Evolutionary conservation across 1,140 invertebrate genomes (phyloP).

Genomic region (Hormaphis cornu): DNA sequence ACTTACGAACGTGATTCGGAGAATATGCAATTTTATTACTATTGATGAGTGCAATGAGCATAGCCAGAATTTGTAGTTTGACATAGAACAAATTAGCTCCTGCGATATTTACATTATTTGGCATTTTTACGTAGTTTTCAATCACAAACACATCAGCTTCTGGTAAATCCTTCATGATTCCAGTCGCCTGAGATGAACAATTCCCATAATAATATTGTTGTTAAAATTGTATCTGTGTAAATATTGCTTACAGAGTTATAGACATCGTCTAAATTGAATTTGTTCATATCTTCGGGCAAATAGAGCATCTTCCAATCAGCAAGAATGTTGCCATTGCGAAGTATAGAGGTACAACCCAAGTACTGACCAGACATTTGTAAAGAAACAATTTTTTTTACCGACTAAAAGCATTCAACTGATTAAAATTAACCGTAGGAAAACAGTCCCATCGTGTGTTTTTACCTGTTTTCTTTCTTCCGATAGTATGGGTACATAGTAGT

Average conservation of each 20-base stretch:
- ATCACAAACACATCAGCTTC: constrained; percentile 13
- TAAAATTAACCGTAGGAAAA: background rate
- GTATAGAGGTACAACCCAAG: constrained; percentile 2
- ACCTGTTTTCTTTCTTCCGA: background rate
- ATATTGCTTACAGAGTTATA: constrained; percentile 14
- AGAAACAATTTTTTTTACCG: constrained; percentile 23
- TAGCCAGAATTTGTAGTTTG: constrained; percentile 11
- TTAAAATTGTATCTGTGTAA: background rate
- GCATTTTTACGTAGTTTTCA: constrained; percentile 20
- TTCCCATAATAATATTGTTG: background rate
- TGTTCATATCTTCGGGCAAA: constrained; percentile 12
- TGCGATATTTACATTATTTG: constrained; percentile 4
- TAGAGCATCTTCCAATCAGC: background rate
- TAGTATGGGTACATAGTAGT: constrained; percentile 6
- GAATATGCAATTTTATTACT: background rate
- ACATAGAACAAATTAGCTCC: constrained; percentile 21
- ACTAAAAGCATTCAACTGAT: background rate
- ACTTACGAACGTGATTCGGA: background rate
- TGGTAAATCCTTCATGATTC: constrained; percentile 1
- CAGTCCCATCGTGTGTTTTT: background rate
- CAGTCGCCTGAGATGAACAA: background rate
- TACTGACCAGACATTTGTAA: constrained; percentile 25
- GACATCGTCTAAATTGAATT: constrained; percentile 8
- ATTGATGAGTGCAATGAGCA: constrained; percentile 21
- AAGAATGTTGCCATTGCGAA: constrained; percentile 7